A percentile compares a stretch with the other conserved stretches of the same genome.
phyloP scores from a whole-genome alignment of 1,140 invertebrate genomes.

The Phthorimaea operculella region DNA sequence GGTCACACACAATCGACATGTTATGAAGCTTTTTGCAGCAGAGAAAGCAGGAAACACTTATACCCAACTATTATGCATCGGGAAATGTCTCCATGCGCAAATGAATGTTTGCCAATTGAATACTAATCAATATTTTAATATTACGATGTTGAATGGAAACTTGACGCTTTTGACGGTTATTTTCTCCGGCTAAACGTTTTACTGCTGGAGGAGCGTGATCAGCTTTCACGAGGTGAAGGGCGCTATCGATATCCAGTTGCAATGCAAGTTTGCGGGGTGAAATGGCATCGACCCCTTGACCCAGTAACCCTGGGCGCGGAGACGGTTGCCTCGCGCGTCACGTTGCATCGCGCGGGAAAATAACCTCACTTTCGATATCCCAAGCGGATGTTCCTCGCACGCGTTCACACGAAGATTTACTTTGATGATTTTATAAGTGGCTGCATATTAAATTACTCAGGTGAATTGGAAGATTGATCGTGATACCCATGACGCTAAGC shows the following conservation, averaged over 20 bases:
- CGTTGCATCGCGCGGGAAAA: slow-evolving; percentile 29
- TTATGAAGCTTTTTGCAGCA: background rate
- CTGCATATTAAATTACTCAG: background rate
- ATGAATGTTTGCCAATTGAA: slow-evolving; percentile 12
- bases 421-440: background rate
- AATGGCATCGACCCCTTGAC: slow-evolving; percentile 37
- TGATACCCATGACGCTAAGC: background rate
- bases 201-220: background rate
- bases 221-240: slow-evolving; percentile 10
- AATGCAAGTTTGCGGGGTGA: slow-evolving; percentile 9
- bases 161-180: too few relatives aligned
- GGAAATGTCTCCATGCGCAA: background rate
- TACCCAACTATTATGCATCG: background rate
- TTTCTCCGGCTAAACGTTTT: too few relatives aligned
- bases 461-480: background rate
- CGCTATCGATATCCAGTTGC: slow-evolving; percentile 5
- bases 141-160: background rate
- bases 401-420: background rate
- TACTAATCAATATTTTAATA: slow-evolving; percentile 4
- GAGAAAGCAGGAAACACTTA: background rate
- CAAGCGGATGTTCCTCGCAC: slow-evolving; percentile 3
- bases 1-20: background rate
- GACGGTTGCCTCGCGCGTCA: slow-evolving; percentile 23
- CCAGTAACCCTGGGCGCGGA: slow-evolving; percentile 34
- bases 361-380: slow-evolving; percentile 43